Evolutionary conservation across 37 sponge, comb jelly and placozoan species (phyloP).

Genomic region (Ephydatia muelleri): DNA sequence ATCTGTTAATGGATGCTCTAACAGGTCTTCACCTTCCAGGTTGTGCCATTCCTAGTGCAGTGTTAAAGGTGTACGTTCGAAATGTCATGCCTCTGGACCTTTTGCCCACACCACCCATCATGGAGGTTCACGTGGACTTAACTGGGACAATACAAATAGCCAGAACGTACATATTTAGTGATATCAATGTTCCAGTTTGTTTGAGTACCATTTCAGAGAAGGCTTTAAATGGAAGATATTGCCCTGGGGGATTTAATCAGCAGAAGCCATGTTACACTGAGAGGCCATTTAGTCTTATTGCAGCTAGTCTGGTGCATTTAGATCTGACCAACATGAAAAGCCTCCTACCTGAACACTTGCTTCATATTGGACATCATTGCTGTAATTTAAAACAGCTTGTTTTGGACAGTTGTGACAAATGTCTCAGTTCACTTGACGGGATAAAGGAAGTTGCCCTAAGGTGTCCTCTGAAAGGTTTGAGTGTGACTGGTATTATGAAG

Average conservation of each 20-base stretch:
- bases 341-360: not conserved
- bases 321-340: not conserved
- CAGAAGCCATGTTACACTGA: not conserved
- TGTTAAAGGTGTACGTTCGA: not conserved
- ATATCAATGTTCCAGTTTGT: not conserved
- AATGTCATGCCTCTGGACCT: not conserved
- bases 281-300: not conserved
- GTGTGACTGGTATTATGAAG: not conserved
- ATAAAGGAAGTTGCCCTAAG: not conserved
- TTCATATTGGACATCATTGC: not conserved
- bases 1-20: not conserved
- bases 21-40: not conserved
- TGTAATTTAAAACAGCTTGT: not conserved
- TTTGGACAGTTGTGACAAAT: not conserved
- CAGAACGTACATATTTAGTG: not conserved
- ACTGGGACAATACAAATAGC: not conserved
- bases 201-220: not conserved
- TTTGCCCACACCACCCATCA: not conserved
- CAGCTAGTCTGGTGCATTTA: not conserved
- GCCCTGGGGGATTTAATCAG: not conserved
- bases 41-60: not conserved
- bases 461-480: not conserved
- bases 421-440: not conserved
- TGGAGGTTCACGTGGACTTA: not conserved
- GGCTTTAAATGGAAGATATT: not conserved